Evolutionary conservation across 2,888 invertebrate genomes (phyloP), one percentile per base, ranked within the genome.

Genomic region (Drosophila acutilabella): DNA sequence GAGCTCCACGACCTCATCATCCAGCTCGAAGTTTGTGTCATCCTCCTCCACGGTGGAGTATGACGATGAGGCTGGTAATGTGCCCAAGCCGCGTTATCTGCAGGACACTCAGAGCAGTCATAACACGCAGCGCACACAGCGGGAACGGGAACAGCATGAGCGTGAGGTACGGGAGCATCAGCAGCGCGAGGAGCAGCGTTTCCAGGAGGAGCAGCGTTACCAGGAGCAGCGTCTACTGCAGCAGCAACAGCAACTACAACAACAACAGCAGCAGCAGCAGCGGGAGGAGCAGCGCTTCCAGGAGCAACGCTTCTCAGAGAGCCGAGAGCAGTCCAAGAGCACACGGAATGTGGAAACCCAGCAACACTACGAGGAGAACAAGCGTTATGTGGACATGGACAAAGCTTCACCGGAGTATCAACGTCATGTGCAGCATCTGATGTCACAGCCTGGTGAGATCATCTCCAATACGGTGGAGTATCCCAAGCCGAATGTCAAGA

Each of bases 401-500:
- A 91, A 91, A 69, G 89, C 91, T 2, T 91, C 92, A 2, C 92
- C 92, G 0, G 92, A 92, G 53, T 92, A 92, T 61, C 92, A 91
- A 52, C 89, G 80, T 6, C 92, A 90, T 62, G 92, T 91, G 7
- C 91, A 90, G 57, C 73, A 90, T 64, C 59, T 92, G 1, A 92
- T 92, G 89, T 77, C 90, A 1, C 90, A 91, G 57, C 90, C 91
- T 7, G 94, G 94, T 47, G 94, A 93, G 80, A 92, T 94, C 64
- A 93, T 94, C 13, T 94, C 94, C 6, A 93, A 93, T 61, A 94
- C 94, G 64, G 93, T 94, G 57, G 94, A 94, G 80, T 94, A 95
- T 90, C 94, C 94, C 53, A 95, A 95, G 89, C 94, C 95, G 65
- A 94, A 94, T 90, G 95, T 95, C 45, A 94, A 94, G 92, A 94